Percentiles rank a stretch among this genome's conserved stretches.
phyloP scores from a whole-genome alignment of 2,113 vertebrate genomes.

The Plectropomus leopardus region DNA sequence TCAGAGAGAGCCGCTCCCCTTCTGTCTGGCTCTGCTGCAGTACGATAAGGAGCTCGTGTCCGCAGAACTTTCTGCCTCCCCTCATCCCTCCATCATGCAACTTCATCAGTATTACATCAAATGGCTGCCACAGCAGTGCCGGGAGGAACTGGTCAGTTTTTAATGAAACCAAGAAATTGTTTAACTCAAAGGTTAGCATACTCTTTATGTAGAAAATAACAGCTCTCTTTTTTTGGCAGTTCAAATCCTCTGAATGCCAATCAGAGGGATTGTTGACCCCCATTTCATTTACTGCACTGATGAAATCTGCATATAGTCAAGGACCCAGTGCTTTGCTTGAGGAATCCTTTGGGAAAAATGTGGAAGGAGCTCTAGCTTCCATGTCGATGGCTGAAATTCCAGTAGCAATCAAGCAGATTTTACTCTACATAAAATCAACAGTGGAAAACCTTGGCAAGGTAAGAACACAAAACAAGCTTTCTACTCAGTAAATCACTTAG shows the following conservation, averaged over 20 bases:
- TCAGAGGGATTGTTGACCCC: not conserved
- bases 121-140: conserved; percentile 89
- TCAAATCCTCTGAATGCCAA: conserved; percentile 58
- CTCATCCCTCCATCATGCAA: conserved; percentile 72
- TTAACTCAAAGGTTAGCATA: not conserved
- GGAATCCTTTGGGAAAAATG: conserved; percentile 62
- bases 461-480: conserved; percentile 28
- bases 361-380: conserved; percentile 72
- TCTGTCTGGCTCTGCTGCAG: conserved; percentile 91
- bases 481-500: not conserved
- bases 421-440: conserved; percentile 90
- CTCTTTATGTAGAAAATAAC: not conserved
- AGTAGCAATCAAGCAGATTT: conserved; percentile 86
- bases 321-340: conserved; percentile 57
- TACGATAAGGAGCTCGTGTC: conserved; percentile 89
- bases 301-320: conserved; percentile 85
- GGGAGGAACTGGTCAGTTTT: conserved; percentile 85
- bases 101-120: conserved; percentile 91
- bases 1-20: conserved; percentile 92
- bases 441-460: conserved; percentile 89
- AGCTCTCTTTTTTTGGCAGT: conserved; percentile 68
- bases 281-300: conserved; percentile 75
- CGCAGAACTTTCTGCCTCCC: conserved; percentile 45
- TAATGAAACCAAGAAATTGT: not conserved
- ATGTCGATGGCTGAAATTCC: conserved; percentile 78